phyloP scores from a whole-genome alignment of 2,888 invertebrate species.

The Bombylius discolor region DNA sequence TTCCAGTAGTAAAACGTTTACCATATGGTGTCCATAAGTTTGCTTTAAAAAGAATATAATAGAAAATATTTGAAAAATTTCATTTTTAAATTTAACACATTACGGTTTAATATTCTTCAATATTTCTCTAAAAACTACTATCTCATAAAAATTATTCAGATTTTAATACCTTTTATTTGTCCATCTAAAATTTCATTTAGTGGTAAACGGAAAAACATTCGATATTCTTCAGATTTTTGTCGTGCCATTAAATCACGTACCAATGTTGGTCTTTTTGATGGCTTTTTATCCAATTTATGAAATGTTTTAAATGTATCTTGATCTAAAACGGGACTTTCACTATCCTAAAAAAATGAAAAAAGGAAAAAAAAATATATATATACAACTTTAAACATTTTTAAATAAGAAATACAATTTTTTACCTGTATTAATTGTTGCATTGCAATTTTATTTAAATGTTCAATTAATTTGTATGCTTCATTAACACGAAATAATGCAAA shows the following conservation, averaged over 20 bases:
- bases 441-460: constrained; percentile 90
- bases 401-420: neutral
- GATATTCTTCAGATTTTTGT: constrained; percentile 84
- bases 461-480: constrained; percentile 85
- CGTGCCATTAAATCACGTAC: constrained; percentile 92
- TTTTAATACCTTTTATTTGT: constrained; percentile 59
- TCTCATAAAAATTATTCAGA: no score
- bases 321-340: constrained; percentile 82
- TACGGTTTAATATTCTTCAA: no score
- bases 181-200: constrained; percentile 88
- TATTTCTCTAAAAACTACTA: no score
- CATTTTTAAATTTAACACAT: no score
- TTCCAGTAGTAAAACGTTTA: constrained; percentile 76
- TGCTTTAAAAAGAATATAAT: constrained; percentile 17
- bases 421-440: constrained; percentile 62
- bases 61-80: neutral
- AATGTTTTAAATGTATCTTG: constrained; percentile 72
- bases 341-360: constrained; percentile 45
- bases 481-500: constrained; percentile 82
- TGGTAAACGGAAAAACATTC: constrained; percentile 73
- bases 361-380: constrained; percentile 4
- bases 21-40: constrained; percentile 90
- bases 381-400: neutral
- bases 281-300: constrained; percentile 72
- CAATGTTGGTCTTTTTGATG: constrained; percentile 82